These are phyloP conservation scores for Solen grandis DNA, from an alignment of 1,140 invertebrate species.

Conservation along the genomic window DNA sequence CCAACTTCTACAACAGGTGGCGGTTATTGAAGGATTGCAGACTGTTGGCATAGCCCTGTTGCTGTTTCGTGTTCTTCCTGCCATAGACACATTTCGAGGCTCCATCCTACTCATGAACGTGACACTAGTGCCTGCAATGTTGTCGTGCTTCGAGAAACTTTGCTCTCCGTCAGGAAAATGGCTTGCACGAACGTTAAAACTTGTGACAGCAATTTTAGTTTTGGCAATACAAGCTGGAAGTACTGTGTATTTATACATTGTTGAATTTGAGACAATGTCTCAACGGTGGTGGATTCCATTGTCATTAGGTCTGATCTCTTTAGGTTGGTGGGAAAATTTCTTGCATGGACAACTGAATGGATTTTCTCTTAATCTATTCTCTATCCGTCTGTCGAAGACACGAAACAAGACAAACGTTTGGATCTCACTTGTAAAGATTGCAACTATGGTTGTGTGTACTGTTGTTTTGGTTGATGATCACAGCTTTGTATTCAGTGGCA, in stretches of 20 bases:
- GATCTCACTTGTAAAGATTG: not conserved
- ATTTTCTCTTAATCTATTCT: too few relatives aligned
- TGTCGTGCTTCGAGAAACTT: too few relatives aligned
- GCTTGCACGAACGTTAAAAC: too few relatives aligned
- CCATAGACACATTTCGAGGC: conserved; percentile 40
- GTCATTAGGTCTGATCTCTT: conserved; percentile 84
- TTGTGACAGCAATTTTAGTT: too few relatives aligned
- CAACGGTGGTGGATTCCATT: too few relatives aligned
- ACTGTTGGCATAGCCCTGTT: conserved; percentile 60
- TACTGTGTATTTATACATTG: too few relatives aligned
- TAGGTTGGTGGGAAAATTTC: conserved; percentile 99
- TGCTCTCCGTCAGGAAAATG: too few relatives aligned
- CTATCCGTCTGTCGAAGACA: not conserved
- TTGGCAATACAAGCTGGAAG: too few relatives aligned
- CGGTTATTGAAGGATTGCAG: conserved; percentile 57
- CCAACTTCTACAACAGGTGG: too few relatives aligned
- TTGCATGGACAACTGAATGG: conserved; percentile 83
- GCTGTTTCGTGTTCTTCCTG: conserved; percentile 61
- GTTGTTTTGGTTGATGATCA: not conserved
- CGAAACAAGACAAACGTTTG: conserved; percentile 7
- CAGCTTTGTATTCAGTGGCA: not conserved
- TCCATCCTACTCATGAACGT: conserved; percentile 54
- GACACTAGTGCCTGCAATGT: not conserved
- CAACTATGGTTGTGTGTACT: not conserved
- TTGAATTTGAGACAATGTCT: too few relatives aligned